Conservation (phyloP, 2,888 invertebrate genomes). For the Drosophila austrosaltans region DNA sequence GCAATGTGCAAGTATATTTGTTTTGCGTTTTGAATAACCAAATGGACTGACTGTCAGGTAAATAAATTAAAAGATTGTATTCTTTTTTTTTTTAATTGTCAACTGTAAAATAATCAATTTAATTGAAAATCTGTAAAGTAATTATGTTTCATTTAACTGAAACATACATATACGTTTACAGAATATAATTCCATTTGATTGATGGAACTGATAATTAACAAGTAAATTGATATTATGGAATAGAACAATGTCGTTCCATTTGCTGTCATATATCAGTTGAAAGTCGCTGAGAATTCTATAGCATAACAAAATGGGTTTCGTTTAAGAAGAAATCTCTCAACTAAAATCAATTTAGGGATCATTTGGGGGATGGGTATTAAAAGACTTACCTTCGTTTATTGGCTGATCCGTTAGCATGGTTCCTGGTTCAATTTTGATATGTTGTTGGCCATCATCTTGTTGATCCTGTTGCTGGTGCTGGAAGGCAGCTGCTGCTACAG, state of each 20-base stretch:
- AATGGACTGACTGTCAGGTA: constrained; percentile 16
- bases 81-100: not conserved
- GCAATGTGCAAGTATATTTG: not conserved
- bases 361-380: no score
- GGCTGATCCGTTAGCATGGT: not conserved
- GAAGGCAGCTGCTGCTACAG: constrained; percentile 37
- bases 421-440: not conserved
- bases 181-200: no score
- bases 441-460: constrained; percentile 10
- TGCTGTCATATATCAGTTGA: no score
- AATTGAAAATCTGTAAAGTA: constrained; percentile 7
- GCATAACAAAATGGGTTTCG: no score
- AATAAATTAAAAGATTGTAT: not conserved
- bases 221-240: no score
- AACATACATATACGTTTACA: not conserved
- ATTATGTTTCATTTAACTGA: not conserved
- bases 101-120: constrained; percentile 9
- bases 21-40: not conserved
- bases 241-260: no score
- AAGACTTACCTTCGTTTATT: not conserved
- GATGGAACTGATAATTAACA: no score
- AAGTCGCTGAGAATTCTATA: no score
- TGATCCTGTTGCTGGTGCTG: constrained; percentile 20
- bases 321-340: no score
- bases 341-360: no score